Evolutionary conservation across 2,113 vertebrate species (phyloP), one percentile per base, ranked within the genome.

Genomic region (Raja brachyura): DNA sequence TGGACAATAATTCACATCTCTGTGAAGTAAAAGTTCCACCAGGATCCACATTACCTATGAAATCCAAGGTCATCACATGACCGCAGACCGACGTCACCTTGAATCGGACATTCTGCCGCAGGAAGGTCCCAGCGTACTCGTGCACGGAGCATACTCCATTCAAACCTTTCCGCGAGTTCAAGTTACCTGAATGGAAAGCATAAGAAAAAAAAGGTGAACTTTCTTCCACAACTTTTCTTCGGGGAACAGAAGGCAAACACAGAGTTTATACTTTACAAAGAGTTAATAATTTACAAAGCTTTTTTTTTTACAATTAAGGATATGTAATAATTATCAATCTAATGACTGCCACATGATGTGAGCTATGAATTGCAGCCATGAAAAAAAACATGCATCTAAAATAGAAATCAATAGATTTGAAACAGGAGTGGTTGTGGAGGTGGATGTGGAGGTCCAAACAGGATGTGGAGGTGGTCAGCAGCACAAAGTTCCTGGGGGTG

Each of bases 51-150:
- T 95, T 88, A 98, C 99, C 99, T 93, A 97, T 98, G 95, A 99
- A 99, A 95, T 99, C 99, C 96, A 99, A 95, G 94, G 98, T 99
- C 98, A 99, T 99, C 93, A 99, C 98, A 0, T 99, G 99, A 20
- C 99, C 99, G 66, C 99, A 99, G 22, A 99, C 99, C 0, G 98
- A 99, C 0, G 99, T 99, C 98, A 99, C 99, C 96, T 98, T 99
- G 94, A 98, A 99, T 93, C 95, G 97, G 63, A 96, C 97, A 0
- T 93, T 94, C 93, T 99, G 98, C n/a, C 98, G 97, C 3, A 96
- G 1, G 25, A 99, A 99, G 4, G 95, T 97, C 0, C 98, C 98
- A 0, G 93, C 94, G 94, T 98, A 99, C 86, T 99, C 98, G 0
- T 99, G 97, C 33, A 99, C 98, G 0, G 98, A 99, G 94, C 99